A percentile compares a stretch with the other conserved stretches of the same genome.
Evolutionary conservation across 2,888 invertebrate species (phyloP).

Genomic region (Epirrhoe tristata): DNA sequence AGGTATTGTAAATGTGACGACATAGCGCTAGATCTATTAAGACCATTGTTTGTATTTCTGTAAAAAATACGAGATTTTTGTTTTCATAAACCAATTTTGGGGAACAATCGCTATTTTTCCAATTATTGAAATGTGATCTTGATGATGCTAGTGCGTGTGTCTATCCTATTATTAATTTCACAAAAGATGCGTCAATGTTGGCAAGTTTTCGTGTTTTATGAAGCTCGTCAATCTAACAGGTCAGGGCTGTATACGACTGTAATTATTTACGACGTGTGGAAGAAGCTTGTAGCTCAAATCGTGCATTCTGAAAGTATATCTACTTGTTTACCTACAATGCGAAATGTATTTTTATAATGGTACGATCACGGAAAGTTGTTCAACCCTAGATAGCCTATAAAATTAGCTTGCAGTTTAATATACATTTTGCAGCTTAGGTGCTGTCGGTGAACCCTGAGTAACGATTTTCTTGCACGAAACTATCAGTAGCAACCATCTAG

Average conservation of each 20-base stretch:
- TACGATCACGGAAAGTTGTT: conserved; percentile 22
- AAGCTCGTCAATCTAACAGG: conserved; percentile 17
- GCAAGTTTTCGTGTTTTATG: conserved; percentile 15
- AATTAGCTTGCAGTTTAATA: conserved; percentile 1
- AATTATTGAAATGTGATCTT: neutral
- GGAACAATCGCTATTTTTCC: neutral
- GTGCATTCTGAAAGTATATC: conserved; percentile 28
- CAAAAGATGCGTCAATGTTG: conserved; percentile 4
- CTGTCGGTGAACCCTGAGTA: conserved; percentile 17
- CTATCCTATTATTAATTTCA: neutral
- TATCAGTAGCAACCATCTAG: neutral
- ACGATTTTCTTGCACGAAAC: conserved; percentile 10
- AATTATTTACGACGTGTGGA: conserved; percentile 26
- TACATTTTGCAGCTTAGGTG: neutral
- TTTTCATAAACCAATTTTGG: too few species aligned
- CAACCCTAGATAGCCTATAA: conserved; percentile 7
- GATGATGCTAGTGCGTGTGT: neutral
- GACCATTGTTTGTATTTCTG: too few species aligned
- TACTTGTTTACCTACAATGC: too few species aligned
- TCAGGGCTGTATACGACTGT: conserved; percentile 23
- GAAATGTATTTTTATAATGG: conserved; percentile 29
- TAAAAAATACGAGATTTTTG: too few species aligned
- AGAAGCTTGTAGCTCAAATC: conserved; percentile 22
- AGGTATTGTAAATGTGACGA: neutral
- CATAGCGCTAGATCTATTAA: neutral